Evolutionary conservation across 2,797 vertebrate species (phyloP).

Genomic region (Cuculus canorus): DNA sequence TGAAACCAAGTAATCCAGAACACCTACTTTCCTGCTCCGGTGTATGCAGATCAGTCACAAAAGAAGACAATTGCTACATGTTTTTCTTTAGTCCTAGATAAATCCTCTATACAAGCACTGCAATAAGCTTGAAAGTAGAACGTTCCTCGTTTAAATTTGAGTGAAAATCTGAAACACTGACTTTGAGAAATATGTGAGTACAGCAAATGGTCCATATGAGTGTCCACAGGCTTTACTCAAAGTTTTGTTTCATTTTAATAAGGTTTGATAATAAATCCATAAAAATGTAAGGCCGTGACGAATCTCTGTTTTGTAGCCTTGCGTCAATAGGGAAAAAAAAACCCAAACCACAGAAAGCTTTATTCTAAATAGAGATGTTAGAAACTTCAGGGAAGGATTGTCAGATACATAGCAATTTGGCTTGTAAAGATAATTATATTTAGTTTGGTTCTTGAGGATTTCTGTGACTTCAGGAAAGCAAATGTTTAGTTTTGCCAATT

Average conservation of each 20-base stretch:
- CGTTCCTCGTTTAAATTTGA: neutral
- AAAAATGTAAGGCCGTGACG: neutral
- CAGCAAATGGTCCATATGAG: neutral
- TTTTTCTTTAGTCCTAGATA: neutral
- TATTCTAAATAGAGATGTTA: conserved; percentile 54
- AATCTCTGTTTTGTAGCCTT: conserved; percentile 8
- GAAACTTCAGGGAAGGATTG: conserved; percentile 61
- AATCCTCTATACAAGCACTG: neutral
- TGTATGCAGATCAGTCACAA: neutral
- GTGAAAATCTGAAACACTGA: neutral
- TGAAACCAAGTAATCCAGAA: neutral
- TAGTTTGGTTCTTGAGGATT: conserved; percentile 67
- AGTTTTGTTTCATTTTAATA: neutral
- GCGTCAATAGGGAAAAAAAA: neutral
- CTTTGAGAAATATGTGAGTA: neutral
- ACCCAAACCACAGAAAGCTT: neutral
- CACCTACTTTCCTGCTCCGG: neutral
- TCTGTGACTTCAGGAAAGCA: conserved; percentile 71
- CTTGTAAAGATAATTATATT: conserved; percentile 76
- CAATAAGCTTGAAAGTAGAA: neutral
- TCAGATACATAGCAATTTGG: conserved; percentile 74
- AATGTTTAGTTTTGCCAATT: conserved; percentile 65
- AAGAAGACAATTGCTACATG: neutral
- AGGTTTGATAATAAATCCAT: neutral
- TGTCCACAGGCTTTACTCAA: neutral